Evolutionary conservation across 2,113 vertebrate genomes (phyloP), one percentile per base, ranked within the genome.

Genomic region (Marmota monax): DNA sequence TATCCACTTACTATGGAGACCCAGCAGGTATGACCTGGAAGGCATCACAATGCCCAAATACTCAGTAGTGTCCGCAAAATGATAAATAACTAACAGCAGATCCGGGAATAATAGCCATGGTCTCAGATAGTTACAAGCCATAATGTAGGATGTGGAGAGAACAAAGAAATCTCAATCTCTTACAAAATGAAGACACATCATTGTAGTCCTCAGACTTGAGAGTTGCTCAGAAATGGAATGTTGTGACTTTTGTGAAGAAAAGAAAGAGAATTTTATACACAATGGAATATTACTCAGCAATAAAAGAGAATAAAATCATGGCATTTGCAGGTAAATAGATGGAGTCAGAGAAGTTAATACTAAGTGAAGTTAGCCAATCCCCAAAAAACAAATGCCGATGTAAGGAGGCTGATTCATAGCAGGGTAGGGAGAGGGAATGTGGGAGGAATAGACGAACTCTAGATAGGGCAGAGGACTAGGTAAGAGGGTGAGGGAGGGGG

Each of bases 41-140:
- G n/a, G 23, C 77, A 84, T 82, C 88, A 67, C 1, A 25, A 77
- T n/a, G 37, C 12, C 53, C 51, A 58, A 17, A 39, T 76, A 65
- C 5, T 34, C 14, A 22, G 16, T 27, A 51, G 20, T 51, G 17
- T 84, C 32, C 69, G 45, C 37, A 39, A 79, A 18, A 88, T 78
- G 74, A 39, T 67, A 90, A 87, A n/a, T 84, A 58, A 65, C 27
- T 84, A 58, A 65, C 27, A 97, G 69, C 2, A 93, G 42, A 93
- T 32, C 58, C 67, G 53, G 13, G 92, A 83, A 80, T 51, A 96
- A 88, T 29, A n/a, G 7, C 34, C 69, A 84, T 14, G 17, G 53
- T 74, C 63, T 63, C 67, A 78, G 61, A 63, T 73, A 20, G 70
- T 65, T n/a, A 42, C 2, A 70, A 0, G 63, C 4, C 48, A 63